A percentile compares a stretch with the other conserved stretches of the same genome.
These are phyloP conservation scores for Bradypodion pumilum DNA, from an alignment of 2,797 vertebrate species.

Conservation along the genomic window DNA sequence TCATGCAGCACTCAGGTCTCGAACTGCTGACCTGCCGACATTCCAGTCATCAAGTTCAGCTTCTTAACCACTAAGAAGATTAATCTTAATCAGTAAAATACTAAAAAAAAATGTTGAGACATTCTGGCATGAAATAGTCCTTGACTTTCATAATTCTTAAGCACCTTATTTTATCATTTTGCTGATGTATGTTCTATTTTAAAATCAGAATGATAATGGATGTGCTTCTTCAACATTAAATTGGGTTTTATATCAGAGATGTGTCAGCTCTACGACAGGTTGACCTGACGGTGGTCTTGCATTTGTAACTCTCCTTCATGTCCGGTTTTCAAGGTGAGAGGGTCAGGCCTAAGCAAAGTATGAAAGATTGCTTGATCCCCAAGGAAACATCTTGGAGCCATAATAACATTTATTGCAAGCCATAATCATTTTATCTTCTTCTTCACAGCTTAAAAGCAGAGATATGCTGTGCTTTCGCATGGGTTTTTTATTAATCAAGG, in stretches of 20 bases:
- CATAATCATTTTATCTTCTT: constrained; percentile 74
- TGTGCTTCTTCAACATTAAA: constrained; percentile 82
- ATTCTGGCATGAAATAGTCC: constrained; percentile 77
- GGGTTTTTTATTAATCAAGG: constrained; percentile 73
- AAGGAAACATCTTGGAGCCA: constrained; percentile 64
- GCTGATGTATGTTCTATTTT: constrained; percentile 81
- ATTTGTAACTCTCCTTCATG: constrained; percentile 68
- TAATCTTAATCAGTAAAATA: constrained; percentile 75
- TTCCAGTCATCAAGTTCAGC: too few species aligned
- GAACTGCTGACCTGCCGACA: too few species aligned
- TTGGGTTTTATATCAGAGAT: constrained; percentile 83
- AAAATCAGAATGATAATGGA: constrained; percentile 82
- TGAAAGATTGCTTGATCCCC: constrained; percentile 66
- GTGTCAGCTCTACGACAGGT: constrained; percentile 71
- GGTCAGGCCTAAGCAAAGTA: constrained; percentile 70
- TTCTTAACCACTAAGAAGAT: too few species aligned
- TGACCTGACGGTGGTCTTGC: constrained; percentile 71
- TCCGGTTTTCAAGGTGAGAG: constrained; percentile 76
- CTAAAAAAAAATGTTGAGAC: constrained; percentile 70
- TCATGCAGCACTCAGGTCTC: too few species aligned
- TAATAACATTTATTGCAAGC: constrained; percentile 71
- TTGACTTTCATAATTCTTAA: constrained; percentile 83
- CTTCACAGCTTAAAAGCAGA: constrained; percentile 69
- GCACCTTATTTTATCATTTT: constrained; percentile 79
- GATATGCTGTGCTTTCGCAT: constrained; percentile 61